Base-by-base conservation (phyloP, 2,797 vertebrate species). In the Chelonia mydas region DNA sequence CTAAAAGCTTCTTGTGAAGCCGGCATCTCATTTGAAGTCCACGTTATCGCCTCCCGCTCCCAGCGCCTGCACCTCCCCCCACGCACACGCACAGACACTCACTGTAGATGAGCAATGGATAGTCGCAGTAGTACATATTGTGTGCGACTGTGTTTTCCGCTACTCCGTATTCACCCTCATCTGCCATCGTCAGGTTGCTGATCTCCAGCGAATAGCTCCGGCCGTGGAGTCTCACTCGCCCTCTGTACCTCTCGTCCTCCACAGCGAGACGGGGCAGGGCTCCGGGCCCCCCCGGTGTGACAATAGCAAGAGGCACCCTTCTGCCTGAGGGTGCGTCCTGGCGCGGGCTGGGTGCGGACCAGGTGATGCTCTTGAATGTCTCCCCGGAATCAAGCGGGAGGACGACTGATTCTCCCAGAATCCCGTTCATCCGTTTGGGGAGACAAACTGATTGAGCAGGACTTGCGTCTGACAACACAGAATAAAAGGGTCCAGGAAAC, bases 401-500 rank as follows among this genome's bases (percentile, higher is more conserved):
- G 23, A 47, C 2, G 6, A 76, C 72, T 12, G 72, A 76, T 16
- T 76, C 41, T 13, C 41, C 72, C 23, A 76, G 72, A 16, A 47
- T 47, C 12, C 72, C 72, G 2, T 7, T 47, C 45, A 76, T 11
- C 6, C 0, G 0, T 47, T 15, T 8, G 25, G 41, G 41, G 6
- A 1, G 1, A 45, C 41, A 74, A 6, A 2, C 0, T 28, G 1
- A 4, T 3, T 0, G 3, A 5, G 0, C 72, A 47, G 72, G 41
- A 47, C 41, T 47, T 28, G 41, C 7, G 41, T 15, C 72, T 76
- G 72, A 16, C 41, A 76, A 47, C 41, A 76, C 6, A 45, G 41
- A 28, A 45, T 23, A 76, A 76, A 76, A 28, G 41, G 41, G 17
- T 37, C 17, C n/a, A 68, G 65, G 17, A 37, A 68, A 68, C 8